Conservation (phyloP, 2,797 vertebrate genomes). For the Nannoperca obscura region DNA sequence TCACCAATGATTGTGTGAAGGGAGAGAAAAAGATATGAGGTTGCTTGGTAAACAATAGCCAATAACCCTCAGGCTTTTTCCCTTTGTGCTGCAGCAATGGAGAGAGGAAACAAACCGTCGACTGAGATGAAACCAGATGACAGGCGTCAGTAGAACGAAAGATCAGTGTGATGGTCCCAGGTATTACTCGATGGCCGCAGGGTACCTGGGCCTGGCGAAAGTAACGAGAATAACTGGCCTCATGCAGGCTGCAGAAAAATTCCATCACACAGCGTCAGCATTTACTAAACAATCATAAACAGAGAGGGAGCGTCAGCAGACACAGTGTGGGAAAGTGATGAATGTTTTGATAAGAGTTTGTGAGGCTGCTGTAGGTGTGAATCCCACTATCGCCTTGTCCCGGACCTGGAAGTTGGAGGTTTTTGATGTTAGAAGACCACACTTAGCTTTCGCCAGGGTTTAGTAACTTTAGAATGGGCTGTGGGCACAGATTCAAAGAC, state of each 20-base stretch:
- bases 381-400: constrained; percentile 51
- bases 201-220: constrained; percentile 31
- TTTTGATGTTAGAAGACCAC: constrained; percentile 3
- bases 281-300: constrained; percentile 51
- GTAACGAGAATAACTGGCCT: constrained; percentile 10
- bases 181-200: constrained; percentile 35
- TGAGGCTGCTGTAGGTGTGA: constrained; percentile 49
- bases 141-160: constrained; percentile 78
- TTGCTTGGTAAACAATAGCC: constrained; percentile 77
- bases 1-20: constrained; percentile 27
- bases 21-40: constrained; percentile 61
- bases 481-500: neutral
- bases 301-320: constrained; percentile 22
- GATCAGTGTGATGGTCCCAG: constrained; percentile 43
- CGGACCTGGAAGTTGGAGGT: constrained; percentile 17
- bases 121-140: constrained; percentile 68
- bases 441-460: neutral
- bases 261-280: constrained; percentile 50
- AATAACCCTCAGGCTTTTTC: constrained; percentile 64
- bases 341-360: constrained; percentile 61
- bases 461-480: neutral
- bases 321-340: constrained; percentile 72
- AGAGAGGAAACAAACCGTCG: constrained; percentile 54
- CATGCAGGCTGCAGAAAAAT: constrained; percentile 14
- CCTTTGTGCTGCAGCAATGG: constrained; percentile 65